Evolutionary conservation across 53 echinoderm and acorn worm genomes (phyloP).

Genomic region (Patiria pectinifera): DNA sequence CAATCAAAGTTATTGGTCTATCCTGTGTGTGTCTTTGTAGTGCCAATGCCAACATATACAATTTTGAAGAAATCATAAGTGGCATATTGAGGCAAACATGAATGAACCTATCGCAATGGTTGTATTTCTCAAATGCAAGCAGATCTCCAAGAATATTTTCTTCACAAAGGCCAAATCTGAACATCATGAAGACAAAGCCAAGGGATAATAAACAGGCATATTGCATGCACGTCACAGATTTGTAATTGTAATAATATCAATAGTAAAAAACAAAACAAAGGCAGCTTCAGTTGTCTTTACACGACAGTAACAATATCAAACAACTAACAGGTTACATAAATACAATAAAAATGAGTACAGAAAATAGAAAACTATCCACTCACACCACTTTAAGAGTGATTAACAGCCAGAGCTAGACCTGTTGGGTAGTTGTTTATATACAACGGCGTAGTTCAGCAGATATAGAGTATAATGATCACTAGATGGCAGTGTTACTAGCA

Average conservation of each 20-base stretch:
- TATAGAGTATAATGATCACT: background rate
- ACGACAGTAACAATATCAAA: conserved; percentile 37
- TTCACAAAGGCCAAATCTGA: background rate
- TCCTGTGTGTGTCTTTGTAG: too few species aligned
- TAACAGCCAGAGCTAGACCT: background rate
- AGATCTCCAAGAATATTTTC: background rate
- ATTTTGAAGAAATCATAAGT: too few species aligned
- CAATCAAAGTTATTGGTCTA: too few species aligned
- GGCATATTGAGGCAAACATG: too few species aligned
- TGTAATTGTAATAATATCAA: background rate
- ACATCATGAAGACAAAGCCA: background rate
- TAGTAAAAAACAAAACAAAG: background rate
- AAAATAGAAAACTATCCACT: conserved; percentile 40
- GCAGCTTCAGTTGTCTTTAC: conserved; percentile 15
- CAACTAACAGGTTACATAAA: conserved; percentile 57
- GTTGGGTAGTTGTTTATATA: conserved; percentile 4
- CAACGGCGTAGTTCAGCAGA: conserved; percentile 10
- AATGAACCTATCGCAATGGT: background rate
- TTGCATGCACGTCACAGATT: background rate
- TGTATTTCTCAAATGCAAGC: background rate
- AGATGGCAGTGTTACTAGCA: conserved; percentile 36
- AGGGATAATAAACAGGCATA: background rate
- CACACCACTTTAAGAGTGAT: conserved; percentile 12
- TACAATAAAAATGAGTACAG: conserved; percentile 52
- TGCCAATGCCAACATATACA: too few species aligned